Percentiles rank a stretch among this genome's conserved stretches.
phyloP scores from a whole-genome alignment of 2,888 invertebrate species.

The Caenorhabditis doughertyi region DNA sequence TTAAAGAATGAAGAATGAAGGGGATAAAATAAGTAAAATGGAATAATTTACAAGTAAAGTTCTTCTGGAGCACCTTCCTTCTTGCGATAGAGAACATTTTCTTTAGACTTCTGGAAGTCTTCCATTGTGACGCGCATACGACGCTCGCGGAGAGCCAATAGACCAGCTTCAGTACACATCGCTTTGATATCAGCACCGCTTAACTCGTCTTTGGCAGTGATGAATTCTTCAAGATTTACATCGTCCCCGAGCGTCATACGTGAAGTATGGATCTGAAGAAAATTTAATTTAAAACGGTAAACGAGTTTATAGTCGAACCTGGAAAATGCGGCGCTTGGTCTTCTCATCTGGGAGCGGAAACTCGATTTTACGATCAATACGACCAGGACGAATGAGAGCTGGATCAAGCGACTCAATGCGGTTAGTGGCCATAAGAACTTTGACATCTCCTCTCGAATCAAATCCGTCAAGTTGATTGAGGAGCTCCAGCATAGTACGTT shows the following conservation, averaged over 20 bases:
- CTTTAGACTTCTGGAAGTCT: constrained; percentile 99
- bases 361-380: constrained; percentile 99
- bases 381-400: constrained; percentile 97
- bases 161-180: constrained; percentile 98
- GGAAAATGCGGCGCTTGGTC: constrained; percentile 89
- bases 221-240: constrained; percentile 96
- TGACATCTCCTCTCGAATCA: constrained; percentile 96
- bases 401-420: constrained; percentile 99
- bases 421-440: constrained; percentile 98
- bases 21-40: constrained; percentile 17
- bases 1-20: constrained; percentile 41
- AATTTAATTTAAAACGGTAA: too few relatives aligned
- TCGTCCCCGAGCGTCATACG: constrained; percentile 98
- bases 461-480: constrained; percentile 98
- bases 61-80: constrained; percentile 99
- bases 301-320: too few relatives aligned
- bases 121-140: constrained; percentile 99
- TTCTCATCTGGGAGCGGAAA: constrained; percentile 99
- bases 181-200: constrained; percentile 91
- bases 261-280: constrained; percentile 96
- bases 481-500: constrained; percentile 98
- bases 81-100: constrained; percentile 98
- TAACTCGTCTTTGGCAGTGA: constrained; percentile 99
- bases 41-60: constrained; percentile 89
- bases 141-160: constrained; percentile 96